Evolutionary conservation across 2,797 vertebrate genomes (phyloP), one percentile per base, ranked within the genome.

Genomic region (Spinus pinus): DNA sequence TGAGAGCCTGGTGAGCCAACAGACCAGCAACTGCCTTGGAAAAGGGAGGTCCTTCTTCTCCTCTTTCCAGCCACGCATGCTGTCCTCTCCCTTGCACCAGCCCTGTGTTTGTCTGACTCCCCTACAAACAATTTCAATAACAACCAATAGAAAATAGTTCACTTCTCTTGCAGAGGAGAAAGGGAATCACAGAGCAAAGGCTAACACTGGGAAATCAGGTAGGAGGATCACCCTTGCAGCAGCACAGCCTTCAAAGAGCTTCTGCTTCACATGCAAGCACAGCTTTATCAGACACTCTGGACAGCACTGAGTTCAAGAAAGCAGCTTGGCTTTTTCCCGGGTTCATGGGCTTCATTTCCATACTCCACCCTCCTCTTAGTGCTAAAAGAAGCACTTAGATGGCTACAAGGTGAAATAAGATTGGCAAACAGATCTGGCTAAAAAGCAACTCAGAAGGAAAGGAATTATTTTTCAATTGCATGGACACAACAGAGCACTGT

Each of bases 1-100:
- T 1, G 4, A 81, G 27, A 75, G 22, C n/a, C 31, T 8, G 5
- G 17, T 67, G 50, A 84, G 66, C 35, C 12, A 13, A 33, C 2
- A 23, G 66, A 84, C 57, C 3, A 1, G 42, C 1, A 6, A 69
- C 13, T 66, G 51, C 73, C 31, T 58, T 74, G 66, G 24, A 57
- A 91, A 91, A 81, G 14, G 28, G 27, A 81, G 5, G 17, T 49
- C 54, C 39, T 61, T 27, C 41, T 74, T 67, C 44, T 80, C 75
- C 39, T 60, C 25, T 41, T 82, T 31, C 49, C 57, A 44, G 41
- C 4, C 46, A 66, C 0, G 0, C 31, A 74, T 0, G 1, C 17
- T 49, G 33, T 39, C 50, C 57, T 61, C 77, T 88, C 49, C 33
- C 44, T 70, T 0, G 0, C n/a, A 50, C 6, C 35, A 79, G 42